A percentile compares a stretch with the other conserved stretches of the same genome.
Evolutionary conservation across 2,888 invertebrate species (phyloP).

Genomic region (Drosophila meridiana): DNA sequence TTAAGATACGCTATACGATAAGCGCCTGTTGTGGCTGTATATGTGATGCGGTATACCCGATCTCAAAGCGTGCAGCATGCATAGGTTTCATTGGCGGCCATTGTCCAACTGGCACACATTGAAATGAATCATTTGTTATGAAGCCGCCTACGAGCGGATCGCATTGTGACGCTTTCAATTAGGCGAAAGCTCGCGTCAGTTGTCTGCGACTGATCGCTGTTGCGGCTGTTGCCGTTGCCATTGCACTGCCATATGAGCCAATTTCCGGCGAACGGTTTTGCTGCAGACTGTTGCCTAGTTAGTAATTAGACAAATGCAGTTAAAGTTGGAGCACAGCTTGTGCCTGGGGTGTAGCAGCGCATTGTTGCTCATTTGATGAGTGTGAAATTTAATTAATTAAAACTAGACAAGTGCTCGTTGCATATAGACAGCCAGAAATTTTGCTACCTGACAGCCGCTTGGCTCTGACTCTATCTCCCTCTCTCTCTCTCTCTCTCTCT

Average conservation of each 20-base stretch:
- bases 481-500: too few relatives aligned
- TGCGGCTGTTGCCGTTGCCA: constrained; percentile 13
- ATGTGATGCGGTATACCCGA: constrained; percentile 13
- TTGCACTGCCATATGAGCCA: constrained; percentile 20
- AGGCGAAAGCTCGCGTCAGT: constrained; percentile 10
- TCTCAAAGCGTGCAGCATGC: constrained; percentile 42
- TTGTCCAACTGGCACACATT: constrained; percentile 52
- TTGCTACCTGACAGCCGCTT: constrained; percentile 11
- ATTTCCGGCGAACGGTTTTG: constrained; percentile 28
- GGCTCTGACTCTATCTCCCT: neutral
- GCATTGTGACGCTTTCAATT: constrained; percentile 49
- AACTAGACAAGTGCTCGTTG: constrained; percentile 53
- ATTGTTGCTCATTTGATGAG: constrained; percentile 73
- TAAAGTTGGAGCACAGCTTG: constrained; percentile 27
- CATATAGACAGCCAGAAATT: constrained; percentile 25
- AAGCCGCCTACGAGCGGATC: constrained; percentile 26
- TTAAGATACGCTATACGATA: constrained; percentile 36
- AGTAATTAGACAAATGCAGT: constrained; percentile 32
- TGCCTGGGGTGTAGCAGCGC: constrained; percentile 20
- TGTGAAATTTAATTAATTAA: constrained; percentile 78
- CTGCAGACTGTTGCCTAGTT: constrained; percentile 2
- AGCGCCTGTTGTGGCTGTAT: constrained; percentile 25
- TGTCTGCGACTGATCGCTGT: neutral
- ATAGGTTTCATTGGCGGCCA: constrained; percentile 18
- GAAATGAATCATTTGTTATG: constrained; percentile 37